These are phyloP conservation scores for Pteria penguin DNA, from an alignment of 2,888 invertebrate genomes.

Conservation along the genomic window DNA sequence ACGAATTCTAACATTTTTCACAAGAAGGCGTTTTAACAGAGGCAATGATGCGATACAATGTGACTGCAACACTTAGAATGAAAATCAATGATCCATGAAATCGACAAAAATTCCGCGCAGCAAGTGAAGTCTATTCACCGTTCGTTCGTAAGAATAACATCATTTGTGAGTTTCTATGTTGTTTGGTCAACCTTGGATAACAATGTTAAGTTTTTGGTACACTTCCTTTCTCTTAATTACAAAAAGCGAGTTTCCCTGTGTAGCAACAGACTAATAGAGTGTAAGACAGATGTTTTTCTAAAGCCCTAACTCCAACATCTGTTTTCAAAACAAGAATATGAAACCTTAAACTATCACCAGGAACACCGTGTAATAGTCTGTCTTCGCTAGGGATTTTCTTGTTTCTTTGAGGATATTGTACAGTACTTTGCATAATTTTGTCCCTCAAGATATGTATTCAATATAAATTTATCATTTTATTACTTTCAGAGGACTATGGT, in stretches of 20 bases:
- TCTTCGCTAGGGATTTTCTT: not conserved
- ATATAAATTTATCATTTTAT: too few species aligned
- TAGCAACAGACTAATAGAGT: not conserved
- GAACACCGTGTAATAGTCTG: not conserved
- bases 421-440: not conserved
- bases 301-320: slow-evolving; percentile 28
- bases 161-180: not conserved
- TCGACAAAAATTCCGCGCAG: not conserved
- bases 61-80: too few species aligned
- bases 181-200: not conserved
- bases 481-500: not conserved
- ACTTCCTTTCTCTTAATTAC: not conserved
- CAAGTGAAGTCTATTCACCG: not conserved
- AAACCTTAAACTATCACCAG: slow-evolving; percentile 26
- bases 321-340: slow-evolving; percentile 39
- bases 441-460: not conserved
- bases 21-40: too few species aligned
- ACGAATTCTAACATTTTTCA: too few species aligned
- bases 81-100: too few species aligned
- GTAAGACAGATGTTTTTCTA: slow-evolving; percentile 35
- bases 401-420: not conserved
- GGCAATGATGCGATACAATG: too few species aligned
- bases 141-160: not conserved
- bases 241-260: not conserved
- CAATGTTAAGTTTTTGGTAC: not conserved